phyloP scores from a whole-genome alignment of 2,113 vertebrate genomes.

The Saccopteryx leptura region DNA sequence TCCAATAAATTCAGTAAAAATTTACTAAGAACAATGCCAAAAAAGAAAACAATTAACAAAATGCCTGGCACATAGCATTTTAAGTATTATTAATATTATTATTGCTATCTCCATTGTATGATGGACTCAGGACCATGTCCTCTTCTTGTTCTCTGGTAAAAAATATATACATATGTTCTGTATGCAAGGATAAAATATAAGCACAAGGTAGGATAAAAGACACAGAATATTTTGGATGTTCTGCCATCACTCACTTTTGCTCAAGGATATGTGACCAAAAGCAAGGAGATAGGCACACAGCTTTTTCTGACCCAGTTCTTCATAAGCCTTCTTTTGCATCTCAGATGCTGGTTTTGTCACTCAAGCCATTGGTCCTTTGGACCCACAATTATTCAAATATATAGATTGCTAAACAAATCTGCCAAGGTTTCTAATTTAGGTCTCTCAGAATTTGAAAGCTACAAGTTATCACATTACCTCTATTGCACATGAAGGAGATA shows the following conservation, averaged over 20 bases:
- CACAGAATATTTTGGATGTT: not conserved
- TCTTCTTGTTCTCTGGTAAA: not conserved
- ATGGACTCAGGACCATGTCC: not conserved
- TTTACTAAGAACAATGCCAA: too few relatives aligned
- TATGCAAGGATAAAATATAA: not conserved
- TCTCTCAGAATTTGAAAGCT: constrained; percentile 45
- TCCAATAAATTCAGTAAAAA: too few relatives aligned
- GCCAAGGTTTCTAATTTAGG: not conserved
- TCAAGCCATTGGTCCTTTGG: not conserved
- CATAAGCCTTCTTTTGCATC: not conserved
- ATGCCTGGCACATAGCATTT: not conserved
- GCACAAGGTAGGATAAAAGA: not conserved
- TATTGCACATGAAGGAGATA: not conserved
- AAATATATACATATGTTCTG: not conserved
- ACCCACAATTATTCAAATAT: not conserved
- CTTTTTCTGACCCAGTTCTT: not conserved
- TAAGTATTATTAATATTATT: not conserved
- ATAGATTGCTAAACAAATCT: constrained; percentile 25
- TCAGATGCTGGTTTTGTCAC: not conserved
- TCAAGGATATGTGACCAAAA: not conserved
- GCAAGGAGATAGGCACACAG: not conserved
- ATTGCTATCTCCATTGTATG: not conserved
- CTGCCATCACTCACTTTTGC: not conserved
- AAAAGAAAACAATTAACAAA: not conserved
- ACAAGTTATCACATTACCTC: not conserved